phyloP scores from a whole-genome alignment of 2,113 vertebrate genomes.

The Rhabdornis inornatus region DNA sequence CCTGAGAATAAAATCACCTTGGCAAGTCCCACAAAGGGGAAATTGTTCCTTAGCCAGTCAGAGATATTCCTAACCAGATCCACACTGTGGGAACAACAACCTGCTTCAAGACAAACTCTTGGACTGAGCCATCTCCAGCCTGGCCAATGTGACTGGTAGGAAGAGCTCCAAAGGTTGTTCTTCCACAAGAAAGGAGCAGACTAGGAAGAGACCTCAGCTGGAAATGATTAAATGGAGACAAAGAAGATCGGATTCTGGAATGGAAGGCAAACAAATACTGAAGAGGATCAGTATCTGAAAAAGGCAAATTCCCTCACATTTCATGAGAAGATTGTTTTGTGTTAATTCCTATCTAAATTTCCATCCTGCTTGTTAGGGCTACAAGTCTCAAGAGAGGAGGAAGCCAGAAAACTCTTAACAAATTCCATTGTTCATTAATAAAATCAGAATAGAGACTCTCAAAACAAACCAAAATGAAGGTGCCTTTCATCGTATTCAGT shows the following conservation, averaged over 20 bases:
- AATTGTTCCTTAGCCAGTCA: neutral
- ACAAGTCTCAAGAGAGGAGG: neutral
- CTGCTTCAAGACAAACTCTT: neutral
- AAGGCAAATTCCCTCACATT: neutral
- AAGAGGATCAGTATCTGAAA: neutral
- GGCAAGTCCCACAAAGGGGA: neutral
- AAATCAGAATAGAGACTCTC: neutral
- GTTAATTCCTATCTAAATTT: neutral
- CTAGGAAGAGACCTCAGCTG: neutral
- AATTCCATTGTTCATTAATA: neutral
- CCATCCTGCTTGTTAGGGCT: neutral
- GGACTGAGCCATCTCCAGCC: neutral
- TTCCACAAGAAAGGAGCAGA: neutral
- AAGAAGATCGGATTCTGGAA: neutral
- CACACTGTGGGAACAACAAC: neutral
- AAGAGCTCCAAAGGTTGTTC: neutral
- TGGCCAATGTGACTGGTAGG: neutral
- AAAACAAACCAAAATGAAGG: neutral
- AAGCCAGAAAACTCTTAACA: neutral
- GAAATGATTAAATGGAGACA: neutral
- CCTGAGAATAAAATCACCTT: neutral
- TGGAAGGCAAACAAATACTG: neutral
- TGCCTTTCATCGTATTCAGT: accelerated
- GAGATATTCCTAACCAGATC: neutral
- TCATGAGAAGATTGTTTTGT: neutral